These are phyloP conservation scores for Xanthorhoe spadicearia DNA, from an alignment of 2,888 invertebrate genomes.

Conservation along the genomic window DNA sequence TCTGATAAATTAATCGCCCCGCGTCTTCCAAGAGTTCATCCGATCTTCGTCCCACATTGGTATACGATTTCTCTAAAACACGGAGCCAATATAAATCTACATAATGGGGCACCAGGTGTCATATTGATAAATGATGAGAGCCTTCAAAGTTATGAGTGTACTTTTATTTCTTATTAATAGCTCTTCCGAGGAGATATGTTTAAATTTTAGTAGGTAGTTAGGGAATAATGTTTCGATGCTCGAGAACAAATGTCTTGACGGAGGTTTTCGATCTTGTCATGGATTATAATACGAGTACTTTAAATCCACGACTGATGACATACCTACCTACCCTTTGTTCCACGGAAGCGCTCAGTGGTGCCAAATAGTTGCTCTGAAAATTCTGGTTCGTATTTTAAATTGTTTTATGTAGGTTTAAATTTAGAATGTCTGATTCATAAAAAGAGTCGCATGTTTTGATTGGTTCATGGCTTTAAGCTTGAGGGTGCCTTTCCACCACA, in stretches of 20 bases:
- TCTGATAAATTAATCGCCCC: conserved; percentile 2
- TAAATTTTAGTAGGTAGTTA: background rate
- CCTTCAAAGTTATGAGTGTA: conserved; percentile 26
- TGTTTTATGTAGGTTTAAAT: no score
- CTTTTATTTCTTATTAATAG: conserved; percentile 17
- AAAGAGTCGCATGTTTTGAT: no score
- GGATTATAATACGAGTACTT: no score
- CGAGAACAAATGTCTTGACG: background rate
- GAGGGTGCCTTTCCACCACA: no score
- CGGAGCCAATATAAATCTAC: conserved; percentile 40
- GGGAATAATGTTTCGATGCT: background rate
- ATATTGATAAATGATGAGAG: conserved; percentile 32
- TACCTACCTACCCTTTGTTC: no score
- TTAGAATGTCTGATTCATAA: no score
- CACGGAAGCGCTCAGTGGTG: no score
- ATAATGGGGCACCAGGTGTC: conserved; percentile 36
- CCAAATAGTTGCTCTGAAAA: no score
- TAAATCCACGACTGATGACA: no score
- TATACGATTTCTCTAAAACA: conserved; percentile 43
- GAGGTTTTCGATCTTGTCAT: no score
- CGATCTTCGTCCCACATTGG: conserved; percentile 16
- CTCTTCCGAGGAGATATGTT: background rate
- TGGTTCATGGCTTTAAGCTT: no score
- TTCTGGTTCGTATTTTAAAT: no score
- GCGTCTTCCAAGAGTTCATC: conserved; percentile 19